Evolutionary conservation across 2,888 invertebrate species (phyloP), one percentile per base, ranked within the genome.

Genomic region (Tachystola acroxantha): DNA sequence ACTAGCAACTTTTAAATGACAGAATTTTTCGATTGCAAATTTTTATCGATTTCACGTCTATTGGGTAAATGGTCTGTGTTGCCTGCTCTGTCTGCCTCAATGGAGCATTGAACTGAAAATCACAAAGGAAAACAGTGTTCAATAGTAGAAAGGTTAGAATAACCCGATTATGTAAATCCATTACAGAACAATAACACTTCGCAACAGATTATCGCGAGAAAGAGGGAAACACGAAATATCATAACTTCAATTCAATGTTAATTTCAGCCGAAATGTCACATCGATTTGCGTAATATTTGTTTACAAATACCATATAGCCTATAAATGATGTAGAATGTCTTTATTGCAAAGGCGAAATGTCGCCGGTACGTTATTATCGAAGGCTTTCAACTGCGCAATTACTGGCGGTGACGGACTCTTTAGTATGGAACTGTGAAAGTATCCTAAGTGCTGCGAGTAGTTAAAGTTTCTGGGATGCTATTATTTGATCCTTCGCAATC

Each of bases 251-350:
- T 24, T 24, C n/a, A 24, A 24, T n/a, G 24, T 24, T 2, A 24
- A 24, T 22, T 22, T 22, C 7, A 11, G 9, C n/a, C 29, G n/a
- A 14, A 29, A 28, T 28, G 28, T 4, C 9, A 16, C n/a, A 29
- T 9, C 10, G 16, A 14, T 13, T 29, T 29, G 9, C n/a, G 9
- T 3, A 14, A 29, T 11, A 14, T 29, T 29, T 14, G 22, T 12
- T 32, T 22, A 3, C 9, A 40, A 36, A 40, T 28, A 36, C 26
- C 34, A 34, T 19, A 26, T 31, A 37, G 37, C 29, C 37, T 41
- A 54, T 48, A 48, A 59, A 50, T 53, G 45, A 46, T 41, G 45
- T 43, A 22, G 19, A 45, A 49, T 49, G 55, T 49, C 53, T 55
- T 47, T 46, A 46, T 52, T 50, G 42, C 50, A 46, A 24, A 24